Conservation (phyloP, 2,797 vertebrate genomes). For the Lithobates pipiens region DNA sequence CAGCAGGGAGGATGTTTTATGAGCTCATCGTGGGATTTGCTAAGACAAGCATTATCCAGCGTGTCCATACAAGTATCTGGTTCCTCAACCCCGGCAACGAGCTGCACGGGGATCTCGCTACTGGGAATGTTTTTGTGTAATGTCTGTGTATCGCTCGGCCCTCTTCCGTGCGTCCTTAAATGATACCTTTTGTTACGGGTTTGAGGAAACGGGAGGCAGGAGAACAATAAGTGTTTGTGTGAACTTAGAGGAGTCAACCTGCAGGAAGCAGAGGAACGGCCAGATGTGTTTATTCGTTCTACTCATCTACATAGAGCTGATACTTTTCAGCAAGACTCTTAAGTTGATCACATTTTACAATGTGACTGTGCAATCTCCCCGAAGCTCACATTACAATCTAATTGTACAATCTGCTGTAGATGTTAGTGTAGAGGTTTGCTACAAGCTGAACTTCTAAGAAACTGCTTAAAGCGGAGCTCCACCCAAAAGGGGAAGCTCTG, state of each 20-base stretch:
- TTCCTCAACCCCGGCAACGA: slow-evolving; percentile 10
- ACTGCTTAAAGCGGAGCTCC: too few species aligned
- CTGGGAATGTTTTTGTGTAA: background rate
- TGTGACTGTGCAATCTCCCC: too few species aligned
- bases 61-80: slow-evolving; percentile 39
- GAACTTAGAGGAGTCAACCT: slow-evolving; percentile 37
- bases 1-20: slow-evolving; percentile 25
- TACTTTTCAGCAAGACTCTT: too few species aligned
- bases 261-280: background rate
- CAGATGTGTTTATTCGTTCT: background rate
- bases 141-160: background rate
- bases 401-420: too few species aligned
- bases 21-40: slow-evolving; percentile 22
- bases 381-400: too few species aligned
- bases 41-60: background rate
- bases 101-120: background rate
- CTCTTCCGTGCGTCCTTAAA: background rate
- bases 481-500: too few species aligned
- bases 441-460: too few species aligned
- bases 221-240: slow-evolving; percentile 38
- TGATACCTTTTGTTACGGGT: slow-evolving; percentile 17
- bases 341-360: too few species aligned
- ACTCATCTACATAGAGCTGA: background rate
- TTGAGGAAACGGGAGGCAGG: slow-evolving; percentile 13
- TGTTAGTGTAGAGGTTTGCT: too few species aligned